Evolutionary conservation across 2,888 invertebrate genomes (phyloP).

Genomic region (Hemaris fuciformis): DNA sequence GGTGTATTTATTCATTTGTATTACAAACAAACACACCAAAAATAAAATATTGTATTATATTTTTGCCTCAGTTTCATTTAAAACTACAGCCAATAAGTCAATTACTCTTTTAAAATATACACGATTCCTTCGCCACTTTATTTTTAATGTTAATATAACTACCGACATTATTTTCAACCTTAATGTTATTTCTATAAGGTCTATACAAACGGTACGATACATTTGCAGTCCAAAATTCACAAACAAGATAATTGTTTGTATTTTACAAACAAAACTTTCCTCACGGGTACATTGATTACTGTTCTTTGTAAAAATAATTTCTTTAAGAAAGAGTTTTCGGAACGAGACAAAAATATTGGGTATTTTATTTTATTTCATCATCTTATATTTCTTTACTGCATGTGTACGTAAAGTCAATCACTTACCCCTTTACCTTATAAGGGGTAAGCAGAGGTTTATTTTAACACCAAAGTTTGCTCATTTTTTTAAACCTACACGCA

Average conservation of each 20-base stretch:
- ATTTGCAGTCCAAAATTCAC: constrained; percentile 21
- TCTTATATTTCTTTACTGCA: background rate
- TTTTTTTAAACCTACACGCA: no score
- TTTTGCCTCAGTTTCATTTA: background rate
- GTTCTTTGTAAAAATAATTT: constrained; percentile 45
- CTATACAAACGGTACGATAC: constrained; percentile 10
- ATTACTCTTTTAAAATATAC: constrained; percentile 9
- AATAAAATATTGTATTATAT: background rate
- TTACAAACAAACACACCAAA: background rate
- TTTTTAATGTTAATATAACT: background rate
- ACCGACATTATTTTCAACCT: background rate
- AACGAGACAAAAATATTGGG: constrained; percentile 6
- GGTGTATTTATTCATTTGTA: no score
- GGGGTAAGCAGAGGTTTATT: no score
- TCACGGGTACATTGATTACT: constrained; percentile 49
- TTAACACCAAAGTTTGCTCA: no score
- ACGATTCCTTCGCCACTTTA: background rate
- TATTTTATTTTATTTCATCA: background rate
- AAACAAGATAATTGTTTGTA: constrained; percentile 69
- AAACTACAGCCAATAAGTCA: constrained; percentile 22
- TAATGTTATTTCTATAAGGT: constrained; percentile 25
- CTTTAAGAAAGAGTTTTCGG: constrained; percentile 23
- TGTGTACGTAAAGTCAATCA: background rate
- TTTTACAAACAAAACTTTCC: constrained; percentile 53
- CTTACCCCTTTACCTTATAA: no score